A percentile compares a stretch with the other conserved stretches of the same genome.
phyloP scores from a whole-genome alignment of 2,797 vertebrate genomes.

The Anabas testudineus region DNA sequence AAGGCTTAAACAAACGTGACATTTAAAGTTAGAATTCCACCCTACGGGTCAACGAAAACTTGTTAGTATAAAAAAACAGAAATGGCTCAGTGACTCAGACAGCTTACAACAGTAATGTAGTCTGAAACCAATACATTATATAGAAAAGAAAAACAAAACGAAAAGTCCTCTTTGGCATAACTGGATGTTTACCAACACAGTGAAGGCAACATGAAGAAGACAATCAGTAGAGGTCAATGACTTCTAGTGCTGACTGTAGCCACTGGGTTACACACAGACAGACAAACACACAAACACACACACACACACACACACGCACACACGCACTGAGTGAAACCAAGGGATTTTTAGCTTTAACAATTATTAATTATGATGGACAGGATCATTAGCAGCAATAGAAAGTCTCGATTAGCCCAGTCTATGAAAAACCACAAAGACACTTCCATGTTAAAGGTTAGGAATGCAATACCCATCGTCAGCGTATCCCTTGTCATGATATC shows the following conservation, averaged over 20 bases:
- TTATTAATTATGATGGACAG: slow-evolving; percentile 16
- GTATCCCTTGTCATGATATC: slow-evolving; percentile 17
- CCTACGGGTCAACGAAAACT: slow-evolving; percentile 7
- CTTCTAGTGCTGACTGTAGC: slow-evolving; percentile 37
- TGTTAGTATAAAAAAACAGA: slow-evolving; percentile 40
- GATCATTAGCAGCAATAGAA: slow-evolving; percentile 73
- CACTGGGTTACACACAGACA: slow-evolving; percentile 25
- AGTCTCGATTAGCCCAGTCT: slow-evolving; percentile 58
- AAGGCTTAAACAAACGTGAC: slow-evolving; percentile 30
- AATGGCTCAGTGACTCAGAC: slow-evolving; percentile 64
- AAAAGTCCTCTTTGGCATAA: slow-evolving; percentile 70
- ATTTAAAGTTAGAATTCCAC: slow-evolving; percentile 25
- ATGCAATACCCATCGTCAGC: slow-evolving; percentile 40
- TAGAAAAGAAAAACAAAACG: slow-evolving; percentile 11
- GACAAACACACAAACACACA: too few relatives aligned
- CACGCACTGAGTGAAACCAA: slow-evolving; percentile 13
- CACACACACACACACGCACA: too few relatives aligned
- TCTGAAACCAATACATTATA: slow-evolving; percentile 27
- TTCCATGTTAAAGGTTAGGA: slow-evolving; percentile 65
- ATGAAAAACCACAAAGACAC: slow-evolving; percentile 59
- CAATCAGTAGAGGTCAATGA: slow-evolving; percentile 38
- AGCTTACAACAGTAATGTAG: slow-evolving; percentile 37
- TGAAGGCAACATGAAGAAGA: slow-evolving; percentile 67
- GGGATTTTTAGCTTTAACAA: slow-evolving; percentile 37
- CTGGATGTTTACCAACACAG: slow-evolving; percentile 57